Conservation (phyloP, 1,140 invertebrate species). For the Sitodiplosis mosellana region DNA sequence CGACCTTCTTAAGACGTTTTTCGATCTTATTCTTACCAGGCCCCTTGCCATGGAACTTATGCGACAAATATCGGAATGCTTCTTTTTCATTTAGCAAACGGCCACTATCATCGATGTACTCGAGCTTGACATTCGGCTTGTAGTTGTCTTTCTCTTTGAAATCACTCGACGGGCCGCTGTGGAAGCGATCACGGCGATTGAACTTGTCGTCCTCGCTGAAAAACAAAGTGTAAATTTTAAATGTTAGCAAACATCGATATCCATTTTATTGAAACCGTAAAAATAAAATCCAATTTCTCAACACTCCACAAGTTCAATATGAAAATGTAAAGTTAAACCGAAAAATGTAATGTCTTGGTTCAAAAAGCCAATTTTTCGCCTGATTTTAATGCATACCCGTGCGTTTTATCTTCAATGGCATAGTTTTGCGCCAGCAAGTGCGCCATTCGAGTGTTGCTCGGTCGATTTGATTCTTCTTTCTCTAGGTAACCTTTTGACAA, state of each 20-base stretch:
- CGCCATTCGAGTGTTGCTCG: constrained; percentile 50
- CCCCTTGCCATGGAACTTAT: constrained; percentile 98
- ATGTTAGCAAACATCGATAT: no score
- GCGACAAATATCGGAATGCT: constrained; percentile 87
- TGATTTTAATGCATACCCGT: constrained; percentile 41
- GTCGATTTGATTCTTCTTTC: constrained; percentile 53
- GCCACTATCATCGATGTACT: constrained; percentile 95
- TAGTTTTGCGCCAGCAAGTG: constrained; percentile 77
- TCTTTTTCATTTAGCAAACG: constrained; percentile 78
- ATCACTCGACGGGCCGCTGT: constrained; percentile 70
- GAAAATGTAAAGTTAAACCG: no score
- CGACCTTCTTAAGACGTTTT: constrained; percentile 86
- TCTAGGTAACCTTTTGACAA: constrained; percentile 92
- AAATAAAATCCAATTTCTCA: no score
- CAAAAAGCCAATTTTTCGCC: no score
- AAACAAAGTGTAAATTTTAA: constrained; percentile 6
- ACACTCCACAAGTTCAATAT: no score
- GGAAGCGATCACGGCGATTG: constrained; percentile 46
- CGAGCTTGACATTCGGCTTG: constrained; percentile 88
- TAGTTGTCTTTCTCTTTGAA: constrained; percentile 90
- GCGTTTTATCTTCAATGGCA: constrained; percentile 91
- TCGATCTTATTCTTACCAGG: constrained; percentile 97
- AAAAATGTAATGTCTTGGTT: no score
- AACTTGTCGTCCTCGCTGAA: constrained; percentile 69
- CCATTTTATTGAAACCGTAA: no score